These are phyloP conservation scores for Noctuana brunneofusca DNA, from an alignment of 2,888 invertebrate genomes.

Conservation along the genomic window DNA sequence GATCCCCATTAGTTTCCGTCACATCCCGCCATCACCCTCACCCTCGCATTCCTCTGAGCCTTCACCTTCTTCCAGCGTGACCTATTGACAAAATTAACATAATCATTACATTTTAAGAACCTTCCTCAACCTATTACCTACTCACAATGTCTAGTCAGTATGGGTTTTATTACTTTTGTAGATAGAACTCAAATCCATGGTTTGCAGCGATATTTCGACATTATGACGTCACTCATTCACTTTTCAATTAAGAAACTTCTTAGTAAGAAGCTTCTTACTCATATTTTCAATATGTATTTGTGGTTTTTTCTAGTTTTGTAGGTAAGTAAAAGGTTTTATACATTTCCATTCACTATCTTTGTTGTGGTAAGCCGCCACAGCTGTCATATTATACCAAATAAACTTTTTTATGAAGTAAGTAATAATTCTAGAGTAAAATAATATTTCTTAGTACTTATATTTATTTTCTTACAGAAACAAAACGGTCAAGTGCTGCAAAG, in stretches of 20 bases:
- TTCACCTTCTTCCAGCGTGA: slow-evolving; percentile 94
- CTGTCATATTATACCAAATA: too few species aligned
- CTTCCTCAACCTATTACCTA: too few species aligned
- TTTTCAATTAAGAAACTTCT: too few species aligned
- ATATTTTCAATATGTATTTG: neutral
- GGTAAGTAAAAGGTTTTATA: neutral
- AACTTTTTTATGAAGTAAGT: too few species aligned
- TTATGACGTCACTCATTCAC: neutral
- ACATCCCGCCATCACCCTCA: slow-evolving; percentile 88
- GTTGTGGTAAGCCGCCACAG: too few species aligned
- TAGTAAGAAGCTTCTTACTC: neutral
- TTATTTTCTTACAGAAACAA: too few species aligned
- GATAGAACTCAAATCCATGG: neutral
- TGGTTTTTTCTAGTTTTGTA: neutral
- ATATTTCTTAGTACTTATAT: too few species aligned
- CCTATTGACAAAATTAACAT: slow-evolving; percentile 69
- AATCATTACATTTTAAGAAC: neutral
- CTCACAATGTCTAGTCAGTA: too few species aligned
- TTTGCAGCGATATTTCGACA: neutral
- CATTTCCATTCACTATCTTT: too few species aligned
- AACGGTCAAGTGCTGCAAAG: too few species aligned
- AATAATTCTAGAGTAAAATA: too few species aligned
- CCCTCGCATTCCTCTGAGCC: slow-evolving; percentile 84
- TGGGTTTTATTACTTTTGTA: neutral
- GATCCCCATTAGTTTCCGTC: slow-evolving; percentile 96